Conservation (phyloP, 1,140 invertebrate genomes). For the Drosophila arawakana region DNA sequence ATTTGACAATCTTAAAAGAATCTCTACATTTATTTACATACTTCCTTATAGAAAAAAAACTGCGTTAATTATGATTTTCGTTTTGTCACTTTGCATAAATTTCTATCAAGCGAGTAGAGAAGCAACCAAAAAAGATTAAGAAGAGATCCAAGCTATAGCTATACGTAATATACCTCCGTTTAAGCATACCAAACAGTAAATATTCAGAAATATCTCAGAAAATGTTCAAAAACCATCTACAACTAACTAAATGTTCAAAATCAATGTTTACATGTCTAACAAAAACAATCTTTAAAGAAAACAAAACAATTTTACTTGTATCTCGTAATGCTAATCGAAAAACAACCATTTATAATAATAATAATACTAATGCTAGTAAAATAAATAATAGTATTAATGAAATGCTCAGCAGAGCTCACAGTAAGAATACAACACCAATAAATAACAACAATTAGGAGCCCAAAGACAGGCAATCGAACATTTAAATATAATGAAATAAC, state of each 20-base stretch:
- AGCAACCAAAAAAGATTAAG: neutral
- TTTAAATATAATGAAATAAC: conserved; percentile 37
- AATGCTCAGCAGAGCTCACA: conserved; percentile 66
- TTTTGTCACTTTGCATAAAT: conserved; percentile 71
- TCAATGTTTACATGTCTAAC: conserved; percentile 70
- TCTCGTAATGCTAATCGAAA: conserved; percentile 9
- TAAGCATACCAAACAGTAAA: conserved; percentile 22
- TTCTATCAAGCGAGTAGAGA: conserved; percentile 43
- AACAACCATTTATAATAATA: conserved; percentile 25
- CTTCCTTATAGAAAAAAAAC: neutral
- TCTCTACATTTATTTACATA: conserved; percentile 39
- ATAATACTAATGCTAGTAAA: conserved; percentile 22
- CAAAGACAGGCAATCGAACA: conserved; percentile 18
- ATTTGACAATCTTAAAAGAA: conserved; percentile 82
- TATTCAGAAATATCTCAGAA: conserved; percentile 7
- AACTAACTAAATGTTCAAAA: conserved; percentile 67
- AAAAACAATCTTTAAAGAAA: conserved; percentile 55
- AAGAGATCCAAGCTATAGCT: conserved; percentile 41
- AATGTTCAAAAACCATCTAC: conserved; percentile 41
- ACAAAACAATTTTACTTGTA: conserved; percentile 53
- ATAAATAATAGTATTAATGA: conserved; percentile 56
- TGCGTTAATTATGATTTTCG: conserved; percentile 16
- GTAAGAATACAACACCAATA: conserved; percentile 68
- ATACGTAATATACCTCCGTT: conserved; percentile 57
- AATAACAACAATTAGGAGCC: conserved; percentile 36